phyloP scores from a whole-genome alignment of 2,888 invertebrate species.

The Busseola fusca region DNA sequence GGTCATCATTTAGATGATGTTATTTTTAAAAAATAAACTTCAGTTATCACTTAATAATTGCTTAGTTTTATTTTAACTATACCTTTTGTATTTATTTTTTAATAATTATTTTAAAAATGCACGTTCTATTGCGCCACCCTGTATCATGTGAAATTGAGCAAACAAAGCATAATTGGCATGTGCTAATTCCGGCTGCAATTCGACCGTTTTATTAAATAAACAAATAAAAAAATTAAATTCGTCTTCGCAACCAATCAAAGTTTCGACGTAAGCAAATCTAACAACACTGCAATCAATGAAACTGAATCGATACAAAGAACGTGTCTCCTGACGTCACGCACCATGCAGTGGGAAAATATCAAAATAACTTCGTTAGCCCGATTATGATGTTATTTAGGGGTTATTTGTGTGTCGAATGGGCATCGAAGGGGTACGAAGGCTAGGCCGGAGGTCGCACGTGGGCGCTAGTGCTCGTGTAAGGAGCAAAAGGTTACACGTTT shows the following conservation, averaged over 20 bases:
- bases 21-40: too few relatives aligned
- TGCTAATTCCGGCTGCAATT: constrained; percentile 9
- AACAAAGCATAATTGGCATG: constrained; percentile 6
- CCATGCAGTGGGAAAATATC: constrained; percentile 48
- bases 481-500: constrained; percentile 51
- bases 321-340: constrained; percentile 41
- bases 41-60: too few relatives aligned
- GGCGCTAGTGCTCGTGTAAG: constrained; percentile 57
- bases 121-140: too few relatives aligned
- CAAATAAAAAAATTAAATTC: neutral
- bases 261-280: constrained; percentile 37
- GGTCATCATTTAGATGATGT: too few relatives aligned
- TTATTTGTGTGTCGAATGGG: constrained; percentile 44
- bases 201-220: constrained; percentile 16
- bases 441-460: constrained; percentile 55
- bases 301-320: constrained; percentile 19
- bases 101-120: too few relatives aligned
- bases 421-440: constrained; percentile 35
- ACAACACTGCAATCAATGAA: constrained; percentile 42
- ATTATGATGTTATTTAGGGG: constrained; percentile 53
- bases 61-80: too few relatives aligned
- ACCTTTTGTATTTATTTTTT: too few relatives aligned
- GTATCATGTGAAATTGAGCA: neutral
- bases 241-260: constrained; percentile 17
- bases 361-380: constrained; percentile 55